A percentile compares a stretch with the other conserved stretches of the same genome.
phyloP scores from a whole-genome alignment of 1,140 invertebrate genomes.

The honey bee (Apis mellifera) region DNA sequence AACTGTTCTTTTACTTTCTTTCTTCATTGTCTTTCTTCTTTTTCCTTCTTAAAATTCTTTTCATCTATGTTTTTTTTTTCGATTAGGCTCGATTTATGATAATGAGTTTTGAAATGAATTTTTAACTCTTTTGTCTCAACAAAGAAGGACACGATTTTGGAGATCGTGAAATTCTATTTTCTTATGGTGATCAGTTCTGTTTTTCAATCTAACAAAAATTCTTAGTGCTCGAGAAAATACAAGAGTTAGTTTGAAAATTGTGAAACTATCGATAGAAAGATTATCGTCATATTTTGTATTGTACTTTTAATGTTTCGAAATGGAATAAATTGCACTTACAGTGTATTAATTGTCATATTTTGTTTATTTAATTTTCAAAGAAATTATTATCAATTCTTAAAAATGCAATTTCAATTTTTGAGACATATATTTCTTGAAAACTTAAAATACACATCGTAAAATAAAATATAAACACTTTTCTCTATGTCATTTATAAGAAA shows the following conservation, averaged over 20 bases:
- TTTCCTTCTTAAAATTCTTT: neutral
- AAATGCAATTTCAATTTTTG: too few relatives aligned
- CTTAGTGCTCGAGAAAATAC: neutral
- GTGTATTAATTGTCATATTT: too few relatives aligned
- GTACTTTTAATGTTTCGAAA: neutral
- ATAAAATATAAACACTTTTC: too few relatives aligned
- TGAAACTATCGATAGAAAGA: neutral
- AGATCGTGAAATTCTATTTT: conserved; percentile 38
- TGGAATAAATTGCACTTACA: neutral
- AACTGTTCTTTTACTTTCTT: neutral
- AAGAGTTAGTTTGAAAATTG: neutral
- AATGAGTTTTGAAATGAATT: conserved; percentile 42
- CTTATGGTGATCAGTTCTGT: conserved; percentile 9
- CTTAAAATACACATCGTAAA: too few relatives aligned
- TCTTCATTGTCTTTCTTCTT: neutral
- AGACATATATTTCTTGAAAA: too few relatives aligned
- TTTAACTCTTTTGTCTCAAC: neutral
- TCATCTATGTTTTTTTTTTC: neutral
- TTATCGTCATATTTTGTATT: neutral
- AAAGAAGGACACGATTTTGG: neutral
- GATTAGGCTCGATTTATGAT: conserved; percentile 36
- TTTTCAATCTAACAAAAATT: conserved; percentile 21
- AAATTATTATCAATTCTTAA: too few relatives aligned
- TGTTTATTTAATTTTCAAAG: too few relatives aligned
- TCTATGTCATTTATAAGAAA: too few relatives aligned